Evolutionary conservation across 2,888 invertebrate genomes (phyloP), one percentile per base, ranked within the genome.

Genomic region (Strigamia transsilvanica): DNA sequence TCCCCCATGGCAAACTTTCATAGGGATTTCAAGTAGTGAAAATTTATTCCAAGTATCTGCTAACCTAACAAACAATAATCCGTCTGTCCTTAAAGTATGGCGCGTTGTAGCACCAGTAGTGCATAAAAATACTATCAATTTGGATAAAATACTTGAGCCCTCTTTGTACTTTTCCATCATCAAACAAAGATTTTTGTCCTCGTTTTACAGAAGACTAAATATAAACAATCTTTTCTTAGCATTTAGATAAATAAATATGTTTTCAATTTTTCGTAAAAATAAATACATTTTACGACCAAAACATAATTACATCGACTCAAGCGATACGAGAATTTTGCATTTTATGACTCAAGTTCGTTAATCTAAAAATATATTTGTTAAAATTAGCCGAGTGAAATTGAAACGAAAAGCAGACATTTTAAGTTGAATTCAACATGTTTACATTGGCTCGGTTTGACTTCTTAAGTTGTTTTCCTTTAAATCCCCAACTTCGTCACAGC

Each of bases 31-130:
- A 61, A 61, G 21, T 15, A 66, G 21, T 66, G 61, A 21, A 66
- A 66, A 66, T 66, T 66, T 66, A 66, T 66, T 46, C 12, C 46
- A 66, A 66, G 61, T 6, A 21, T 46, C 46, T n/a, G 18, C 23
- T n/a, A 13, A 61, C 61, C 9, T 18, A 12, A 21, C 23, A 66
- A 66, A 23, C 61, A 66, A 66, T 12, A 66, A 23, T 66, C 61
- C 12, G n/a, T 5, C 21, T 18, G 23, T 23, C 61, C 61, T 66
- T 23, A 23, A 66, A 18, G 18, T 12, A 66, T 10, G 10, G 6
- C 61, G 61, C 13, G 6, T 66, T 66, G 61, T 18, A 21, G 18
- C 61, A 66, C 13, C 21, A 46, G 38, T 38, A 9, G 38, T 38
- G 38, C 6, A 38, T 38, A 38, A 38, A 38, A 38, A 38, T 38